Base-by-base conservation (phyloP, 53 echinoderm and acorn worm genomes). In the Luidia sarsii region DNA sequence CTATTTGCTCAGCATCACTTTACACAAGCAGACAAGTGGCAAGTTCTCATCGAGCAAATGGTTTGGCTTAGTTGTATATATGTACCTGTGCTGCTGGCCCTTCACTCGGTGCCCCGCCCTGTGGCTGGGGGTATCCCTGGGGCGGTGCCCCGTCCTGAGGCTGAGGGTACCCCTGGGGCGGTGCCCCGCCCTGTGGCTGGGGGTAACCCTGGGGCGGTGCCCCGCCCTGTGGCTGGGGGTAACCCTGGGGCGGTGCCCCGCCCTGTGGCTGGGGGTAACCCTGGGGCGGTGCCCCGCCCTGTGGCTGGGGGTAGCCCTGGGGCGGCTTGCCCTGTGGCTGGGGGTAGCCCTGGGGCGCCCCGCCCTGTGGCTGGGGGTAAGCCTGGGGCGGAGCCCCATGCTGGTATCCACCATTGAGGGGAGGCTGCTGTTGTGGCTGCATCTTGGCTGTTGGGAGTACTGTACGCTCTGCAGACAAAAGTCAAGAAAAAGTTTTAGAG, bases 351-450 rank as follows among this genome's bases (percentile, higher is more conserved):
- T 27, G 51, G 15, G 64, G 64, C 20, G 39, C 64, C 8, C 64
- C 62, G 2, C 56, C 51, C 51, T 69, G 51, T 15, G 50, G 50
- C 5, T 69, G 75, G 3, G 75, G 84, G 46, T 71, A 60, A 0
- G 56, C 84, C 32, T 23, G 69, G 29, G 68, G 31, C 19, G 70
- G 70, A 25, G 53, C 68, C 38, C 30, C 67, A 33, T 65, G 82
- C 14, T 22, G 82, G 21, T 68, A 56, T 6, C 69, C 68, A 2
- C 43, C 79, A 43, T 21, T 33, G 9, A 51, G 64, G 4, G 73
- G 85, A n/a, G n/a, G n/a, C n/a, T n/a, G n/a, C n/a, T 83, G 83
- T 18, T 61, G 82, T 18, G 61, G 71, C 34, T 74, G 60, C 57
- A 57, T 43, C 61, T 27, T 77, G 1, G 54, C 34, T 65, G 41